These are phyloP conservation scores for Hippoglossus stenolepis DNA, from an alignment of 2,113 vertebrate species.

Conservation along the genomic window DNA sequence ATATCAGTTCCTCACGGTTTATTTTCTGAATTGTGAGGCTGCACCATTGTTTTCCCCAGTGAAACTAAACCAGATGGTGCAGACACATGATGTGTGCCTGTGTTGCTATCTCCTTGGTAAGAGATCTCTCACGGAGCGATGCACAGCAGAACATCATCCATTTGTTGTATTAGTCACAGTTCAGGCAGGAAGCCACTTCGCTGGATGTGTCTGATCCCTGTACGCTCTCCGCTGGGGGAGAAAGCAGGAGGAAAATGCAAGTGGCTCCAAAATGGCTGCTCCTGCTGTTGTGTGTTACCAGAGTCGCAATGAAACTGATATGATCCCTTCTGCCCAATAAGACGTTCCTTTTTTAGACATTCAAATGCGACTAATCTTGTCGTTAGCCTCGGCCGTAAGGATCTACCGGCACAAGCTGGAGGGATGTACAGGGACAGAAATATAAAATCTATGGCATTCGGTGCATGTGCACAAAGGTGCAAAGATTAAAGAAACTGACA, in stretches of 20 bases:
- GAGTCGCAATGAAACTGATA: conserved; percentile 66
- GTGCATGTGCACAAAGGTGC: too few relatives aligned
- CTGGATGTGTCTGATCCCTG: conserved; percentile 7
- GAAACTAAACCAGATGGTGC: background rate
- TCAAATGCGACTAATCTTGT: conserved; percentile 47
- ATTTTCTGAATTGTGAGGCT: background rate
- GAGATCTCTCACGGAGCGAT: too few relatives aligned
- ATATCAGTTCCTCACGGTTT: background rate
- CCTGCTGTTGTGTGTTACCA: conserved; percentile 37
- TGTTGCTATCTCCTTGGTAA: too few relatives aligned
- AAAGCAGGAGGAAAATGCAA: conserved; percentile 11
- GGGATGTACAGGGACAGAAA: background rate
- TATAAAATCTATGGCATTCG: background rate
- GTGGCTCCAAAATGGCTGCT: conserved; percentile 26
- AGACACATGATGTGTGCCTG: background rate
- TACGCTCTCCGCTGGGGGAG: conserved; percentile 11
- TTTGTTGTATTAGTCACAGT: conserved; percentile 31
- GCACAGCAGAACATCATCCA: conserved; percentile 14
- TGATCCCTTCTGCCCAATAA: conserved; percentile 59
- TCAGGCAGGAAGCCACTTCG: background rate
- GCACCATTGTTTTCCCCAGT: too few relatives aligned
- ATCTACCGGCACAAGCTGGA: conserved; percentile 21
- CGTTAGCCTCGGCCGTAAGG: conserved; percentile 34
- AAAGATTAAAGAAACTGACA: too few relatives aligned
- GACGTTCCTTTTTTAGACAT: conserved; percentile 76